phyloP scores from a whole-genome alignment of 2,113 vertebrate genomes.

The Phyllostomus discolor region DNA sequence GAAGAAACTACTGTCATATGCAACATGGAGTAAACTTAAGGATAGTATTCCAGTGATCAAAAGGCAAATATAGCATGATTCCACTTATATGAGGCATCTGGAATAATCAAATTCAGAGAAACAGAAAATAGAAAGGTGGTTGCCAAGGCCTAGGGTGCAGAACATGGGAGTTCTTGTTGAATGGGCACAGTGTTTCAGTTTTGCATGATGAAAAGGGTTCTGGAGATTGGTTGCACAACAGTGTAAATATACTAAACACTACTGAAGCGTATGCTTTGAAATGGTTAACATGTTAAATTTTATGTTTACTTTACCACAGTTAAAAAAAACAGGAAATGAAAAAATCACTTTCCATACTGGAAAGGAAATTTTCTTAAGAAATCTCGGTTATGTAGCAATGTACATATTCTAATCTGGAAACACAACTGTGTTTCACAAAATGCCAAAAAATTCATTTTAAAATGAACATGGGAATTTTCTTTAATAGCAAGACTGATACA shows the following conservation, averaged over 20 bases:
- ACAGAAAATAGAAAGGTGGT: not conserved
- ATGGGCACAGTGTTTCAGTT: not conserved
- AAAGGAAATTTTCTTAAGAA: slow-evolving; percentile 24
- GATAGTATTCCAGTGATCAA: not conserved
- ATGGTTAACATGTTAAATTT: not conserved
- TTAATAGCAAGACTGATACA: not conserved
- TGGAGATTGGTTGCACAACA: not conserved
- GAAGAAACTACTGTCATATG: not conserved
- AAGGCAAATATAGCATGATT: not conserved
- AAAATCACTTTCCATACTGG: not conserved
- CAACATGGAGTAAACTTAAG: not conserved
- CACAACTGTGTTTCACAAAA: not conserved
- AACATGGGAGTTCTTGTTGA: not conserved
- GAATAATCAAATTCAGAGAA: not conserved
- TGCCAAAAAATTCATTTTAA: not conserved
- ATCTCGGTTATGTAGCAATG: not conserved
- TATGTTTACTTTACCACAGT: not conserved
- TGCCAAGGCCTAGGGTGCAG: not conserved
- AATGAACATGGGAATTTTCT: not conserved
- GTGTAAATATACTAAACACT: not conserved
- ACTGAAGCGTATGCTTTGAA: not conserved
- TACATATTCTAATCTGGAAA: not conserved
- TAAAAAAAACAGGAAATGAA: slow-evolving; percentile 4
- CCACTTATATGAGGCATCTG: not conserved
- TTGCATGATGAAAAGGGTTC: not conserved